Percentiles rank a stretch among this genome's conserved stretches.
These are phyloP conservation scores for Lacerta bilineata DNA, from an alignment of 2,797 vertebrate genomes.

Conservation along the genomic window DNA sequence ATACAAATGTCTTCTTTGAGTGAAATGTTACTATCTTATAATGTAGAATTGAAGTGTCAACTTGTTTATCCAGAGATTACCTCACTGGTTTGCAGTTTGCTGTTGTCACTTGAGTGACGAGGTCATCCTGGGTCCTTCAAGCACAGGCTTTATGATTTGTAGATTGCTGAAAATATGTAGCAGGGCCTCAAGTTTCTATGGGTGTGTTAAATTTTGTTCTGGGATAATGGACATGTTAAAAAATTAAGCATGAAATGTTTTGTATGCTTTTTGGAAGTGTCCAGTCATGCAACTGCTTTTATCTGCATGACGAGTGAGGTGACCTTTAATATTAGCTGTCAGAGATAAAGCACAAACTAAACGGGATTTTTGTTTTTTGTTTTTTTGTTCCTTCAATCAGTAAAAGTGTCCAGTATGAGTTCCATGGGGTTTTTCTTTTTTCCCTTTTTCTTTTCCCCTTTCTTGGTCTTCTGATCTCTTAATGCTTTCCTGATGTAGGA, in stretches of 20 bases:
- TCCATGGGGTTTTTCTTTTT: background rate
- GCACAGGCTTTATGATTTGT: background rate
- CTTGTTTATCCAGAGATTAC: conserved; percentile 10
- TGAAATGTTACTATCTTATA: background rate
- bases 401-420: conserved; percentile 52
- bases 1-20: background rate
- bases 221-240: conserved; percentile 5
- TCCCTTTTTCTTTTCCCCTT: background rate
- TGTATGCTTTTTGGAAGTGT: background rate
- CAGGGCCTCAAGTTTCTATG: background rate
- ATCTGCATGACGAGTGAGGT: conserved; percentile 25
- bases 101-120: background rate
- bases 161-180: conserved; percentile 20
- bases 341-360: conserved; percentile 54
- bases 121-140: background rate
- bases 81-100: background rate
- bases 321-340: conserved; percentile 67
- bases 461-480: conserved; percentile 62
- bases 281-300: conserved; percentile 15
- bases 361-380: background rate
- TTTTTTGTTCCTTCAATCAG: conserved; percentile 46
- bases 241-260: conserved; percentile 28
- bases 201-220: conserved; percentile 11
- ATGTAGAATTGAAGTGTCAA: background rate
- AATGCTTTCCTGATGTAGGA: conserved; percentile 68